phyloP scores from a whole-genome alignment of 2,888 invertebrate genomes.

The Acrocera orbiculus region DNA sequence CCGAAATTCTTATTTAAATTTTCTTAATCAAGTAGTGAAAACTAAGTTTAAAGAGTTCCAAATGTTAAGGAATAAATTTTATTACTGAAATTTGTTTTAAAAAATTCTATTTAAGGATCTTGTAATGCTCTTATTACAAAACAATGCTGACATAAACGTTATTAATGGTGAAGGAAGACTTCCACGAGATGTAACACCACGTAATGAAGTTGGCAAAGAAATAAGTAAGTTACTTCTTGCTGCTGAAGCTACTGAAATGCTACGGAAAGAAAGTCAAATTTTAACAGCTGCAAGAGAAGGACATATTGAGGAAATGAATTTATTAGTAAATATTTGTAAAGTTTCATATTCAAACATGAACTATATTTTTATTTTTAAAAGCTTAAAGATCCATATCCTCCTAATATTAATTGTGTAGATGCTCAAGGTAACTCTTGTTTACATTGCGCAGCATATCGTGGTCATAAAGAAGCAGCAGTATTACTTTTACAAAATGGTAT shows the following conservation, averaged over 20 bases:
- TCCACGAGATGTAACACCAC: constrained; percentile 39
- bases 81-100: constrained; percentile 6
- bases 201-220: constrained; percentile 32
- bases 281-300: constrained; percentile 44
- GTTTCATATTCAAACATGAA: neutral
- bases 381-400: constrained; percentile 38
- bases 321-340: constrained; percentile 31
- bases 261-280: constrained; percentile 36
- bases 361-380: constrained; percentile 19
- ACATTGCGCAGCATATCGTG: constrained; percentile 47
- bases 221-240: constrained; percentile 39
- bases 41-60: no score
- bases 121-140: constrained; percentile 39
- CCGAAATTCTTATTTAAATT: no score
- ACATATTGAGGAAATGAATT: constrained; percentile 36
- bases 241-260: constrained; percentile 40
- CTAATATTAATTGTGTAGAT: constrained; percentile 46
- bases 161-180: constrained; percentile 47
- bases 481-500: constrained; percentile 47
- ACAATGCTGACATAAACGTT: constrained; percentile 43
- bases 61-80: no score
- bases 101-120: constrained; percentile 35
- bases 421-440: constrained; percentile 45
- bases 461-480: constrained; percentile 44
- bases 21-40: no score